phyloP scores from a whole-genome alignment of 23 tunicate genomes.

The Pegea sp. region DNA sequence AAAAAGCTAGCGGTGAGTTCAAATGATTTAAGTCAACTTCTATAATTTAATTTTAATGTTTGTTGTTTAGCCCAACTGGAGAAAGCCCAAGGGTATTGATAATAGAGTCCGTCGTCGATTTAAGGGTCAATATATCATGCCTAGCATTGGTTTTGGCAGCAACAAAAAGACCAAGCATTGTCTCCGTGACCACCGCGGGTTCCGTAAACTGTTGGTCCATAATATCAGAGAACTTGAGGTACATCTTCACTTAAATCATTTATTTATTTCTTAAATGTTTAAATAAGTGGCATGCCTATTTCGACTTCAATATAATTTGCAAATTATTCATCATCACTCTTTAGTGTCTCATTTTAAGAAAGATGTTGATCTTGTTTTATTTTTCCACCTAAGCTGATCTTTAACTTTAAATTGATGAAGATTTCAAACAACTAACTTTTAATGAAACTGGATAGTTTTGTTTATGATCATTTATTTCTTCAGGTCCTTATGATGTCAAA shows the following conservation, averaged over 20 bases:
- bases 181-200: slow-evolving; percentile 77
- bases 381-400: no score
- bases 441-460: neutral
- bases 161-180: slow-evolving; percentile 71
- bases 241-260: neutral
- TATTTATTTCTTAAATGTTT: neutral
- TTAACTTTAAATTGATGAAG: no score
- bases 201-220: slow-evolving; percentile 68
- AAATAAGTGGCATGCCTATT: no score
- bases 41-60: neutral
- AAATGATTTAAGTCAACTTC: neutral
- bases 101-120: slow-evolving; percentile 92
- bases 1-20: slow-evolving; percentile 42
- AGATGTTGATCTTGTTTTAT: no score
- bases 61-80: slow-evolving; percentile 71
- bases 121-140: slow-evolving; percentile 96
- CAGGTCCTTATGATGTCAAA: slow-evolving; percentile 96
- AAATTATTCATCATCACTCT: no score
- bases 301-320: no score
- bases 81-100: slow-evolving; percentile 99
- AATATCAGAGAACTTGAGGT: slow-evolving; percentile 90
- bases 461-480: neutral
- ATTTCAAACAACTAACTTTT: no score
- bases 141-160: slow-evolving; percentile 95
- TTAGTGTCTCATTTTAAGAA: no score